Evolutionary conservation across 2,113 vertebrate genomes (phyloP), one percentile per base, ranked within the genome.

Genomic region (Colaptes auratus): DNA sequence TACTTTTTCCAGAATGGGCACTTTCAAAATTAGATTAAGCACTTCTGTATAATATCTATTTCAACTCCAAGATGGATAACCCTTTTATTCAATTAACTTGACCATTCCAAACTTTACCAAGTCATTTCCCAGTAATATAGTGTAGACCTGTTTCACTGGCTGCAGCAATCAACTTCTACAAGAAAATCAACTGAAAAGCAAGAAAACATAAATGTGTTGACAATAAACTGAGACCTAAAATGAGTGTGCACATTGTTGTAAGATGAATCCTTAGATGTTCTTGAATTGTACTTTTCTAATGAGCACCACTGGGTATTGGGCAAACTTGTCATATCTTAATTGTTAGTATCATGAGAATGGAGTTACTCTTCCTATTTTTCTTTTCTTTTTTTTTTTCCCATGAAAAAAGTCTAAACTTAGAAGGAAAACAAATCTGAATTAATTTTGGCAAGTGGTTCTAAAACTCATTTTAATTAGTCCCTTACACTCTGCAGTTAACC

Each of bases 401-500:
- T 92, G 19, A 95, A 76, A n/a, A n/a, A n/a, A n/a, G 63, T 89
- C 56, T 87, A 83, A 93, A 59, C 71, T 95, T 92, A 84, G 77
- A 93, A 80, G 33, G 46, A 88, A 95, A 86, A 93, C 66, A 93
- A 78, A 35, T 91, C 93, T 64, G 64, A 96, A 93, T 94, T 96
- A 78, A 84, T 94, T 97, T 94, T 95, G 58, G 12, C 55, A 63
- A 90, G 61, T 89, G 81, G 87, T 82, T 94, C 87, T 86, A 78
- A 96, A 91, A 70, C 76, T 93, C n/a, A 69, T 86, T 85, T 88
- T 91, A 94, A 97, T 95, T 94, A 96, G 95, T 90, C 15, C 30
- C 63, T 85, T 88, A 84, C 53, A 86, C 36, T 90, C 52, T 86
- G 44, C 33, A 85, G 86, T 90, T 95, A 93, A 92, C 78, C 35